These are phyloP conservation scores for Arnoldichthys spilopterus DNA, from an alignment of 2,797 vertebrate genomes.

Conservation along the genomic window DNA sequence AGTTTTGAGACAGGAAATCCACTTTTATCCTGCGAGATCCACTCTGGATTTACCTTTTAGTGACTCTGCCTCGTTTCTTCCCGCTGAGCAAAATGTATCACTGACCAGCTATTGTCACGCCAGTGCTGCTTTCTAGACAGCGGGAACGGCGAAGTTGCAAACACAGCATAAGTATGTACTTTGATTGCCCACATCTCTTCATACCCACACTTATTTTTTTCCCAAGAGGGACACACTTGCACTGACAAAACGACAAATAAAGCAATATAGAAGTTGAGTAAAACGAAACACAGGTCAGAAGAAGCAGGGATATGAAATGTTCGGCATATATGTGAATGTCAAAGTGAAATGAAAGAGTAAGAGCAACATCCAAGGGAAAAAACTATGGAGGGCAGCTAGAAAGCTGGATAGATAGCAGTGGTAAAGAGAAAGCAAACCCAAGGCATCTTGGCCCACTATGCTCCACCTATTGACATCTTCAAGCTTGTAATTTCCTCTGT, in stretches of 20 bases:
- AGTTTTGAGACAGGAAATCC: not conserved
- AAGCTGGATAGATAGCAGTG: not conserved
- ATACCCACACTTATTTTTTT: not conserved
- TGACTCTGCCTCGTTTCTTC: not conserved
- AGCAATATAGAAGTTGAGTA: not conserved
- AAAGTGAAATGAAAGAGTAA: not conserved
- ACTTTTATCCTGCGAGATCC: constrained; percentile 2
- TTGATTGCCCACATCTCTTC: not conserved
- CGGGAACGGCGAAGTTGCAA: not conserved
- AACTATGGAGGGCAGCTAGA: not conserved
- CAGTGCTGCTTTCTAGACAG: not conserved
- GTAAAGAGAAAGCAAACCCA: not conserved
- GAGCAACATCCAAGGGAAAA: not conserved
- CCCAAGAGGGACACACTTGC: not conserved
- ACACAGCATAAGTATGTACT: not conserved
- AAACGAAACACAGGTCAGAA: not conserved
- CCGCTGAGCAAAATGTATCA: constrained; percentile 13
- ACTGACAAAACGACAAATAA: not conserved
- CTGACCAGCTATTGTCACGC: not conserved
- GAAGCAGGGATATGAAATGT: not conserved
- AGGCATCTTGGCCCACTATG: not conserved
- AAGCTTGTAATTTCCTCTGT: not conserved
- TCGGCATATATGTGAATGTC: not conserved
- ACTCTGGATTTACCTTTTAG: constrained; percentile 2
- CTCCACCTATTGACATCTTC: not conserved